phyloP scores from a whole-genome alignment of 35 echinoderm and acorn worm species.

The Ophiothrix spiculata region DNA sequence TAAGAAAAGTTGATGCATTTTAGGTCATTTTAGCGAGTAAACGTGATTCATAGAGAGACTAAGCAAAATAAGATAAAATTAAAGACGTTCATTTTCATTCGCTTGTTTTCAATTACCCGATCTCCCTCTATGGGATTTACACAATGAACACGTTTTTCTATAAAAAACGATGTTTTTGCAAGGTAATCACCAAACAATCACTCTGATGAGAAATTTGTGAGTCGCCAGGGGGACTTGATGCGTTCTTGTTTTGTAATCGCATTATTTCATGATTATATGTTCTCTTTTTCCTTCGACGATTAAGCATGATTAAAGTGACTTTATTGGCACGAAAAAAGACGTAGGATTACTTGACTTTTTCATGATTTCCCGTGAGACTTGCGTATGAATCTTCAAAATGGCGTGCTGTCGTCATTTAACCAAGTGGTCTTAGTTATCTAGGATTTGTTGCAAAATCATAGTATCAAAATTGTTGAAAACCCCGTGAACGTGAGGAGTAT shows the following conservation, averaged over 20 bases:
- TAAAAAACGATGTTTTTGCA: not conserved
- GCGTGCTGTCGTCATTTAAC: too few species aligned
- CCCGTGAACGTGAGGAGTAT: too few species aligned
- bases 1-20: too few species aligned
- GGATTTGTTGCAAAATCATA: too few species aligned
- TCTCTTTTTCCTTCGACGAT: not conserved
- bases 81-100: too few species aligned
- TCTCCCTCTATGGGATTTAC: not conserved
- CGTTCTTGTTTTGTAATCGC: not conserved
- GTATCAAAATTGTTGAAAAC: too few species aligned
- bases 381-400: too few species aligned
- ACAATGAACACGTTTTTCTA: not conserved
- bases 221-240: not conserved
- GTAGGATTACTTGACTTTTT: not conserved
- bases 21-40: too few species aligned
- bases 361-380: not conserved
- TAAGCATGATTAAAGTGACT: conserved; percentile 5
- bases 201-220: not conserved
- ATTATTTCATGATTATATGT: not conserved
- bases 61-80: too few species aligned
- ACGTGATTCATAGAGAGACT: too few species aligned
- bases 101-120: not conserved
- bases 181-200: not conserved
- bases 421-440: too few species aligned
- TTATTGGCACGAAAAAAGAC: not conserved